Evolutionary conservation across 2,113 vertebrate species (phyloP).

Genomic region (Sturnus vulgaris): DNA sequence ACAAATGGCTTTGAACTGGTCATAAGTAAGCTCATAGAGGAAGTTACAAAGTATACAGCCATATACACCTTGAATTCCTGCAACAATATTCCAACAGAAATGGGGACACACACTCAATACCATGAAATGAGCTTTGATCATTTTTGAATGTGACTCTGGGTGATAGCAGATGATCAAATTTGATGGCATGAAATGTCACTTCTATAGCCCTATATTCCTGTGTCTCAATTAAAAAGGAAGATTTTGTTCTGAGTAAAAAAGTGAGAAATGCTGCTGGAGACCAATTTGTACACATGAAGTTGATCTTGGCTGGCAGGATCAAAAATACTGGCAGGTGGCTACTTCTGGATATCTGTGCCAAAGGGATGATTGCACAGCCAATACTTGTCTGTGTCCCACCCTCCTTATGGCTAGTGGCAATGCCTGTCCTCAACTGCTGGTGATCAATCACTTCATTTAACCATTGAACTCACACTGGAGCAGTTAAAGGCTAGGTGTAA

Average conservation of each 20-base stretch:
- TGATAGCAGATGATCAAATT: background rate
- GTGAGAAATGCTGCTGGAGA: background rate
- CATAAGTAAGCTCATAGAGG: background rate
- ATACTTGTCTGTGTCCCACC: background rate
- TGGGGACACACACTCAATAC: background rate
- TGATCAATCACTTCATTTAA: background rate
- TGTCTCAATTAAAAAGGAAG: background rate
- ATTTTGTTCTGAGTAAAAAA: background rate
- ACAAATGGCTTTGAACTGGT: background rate
- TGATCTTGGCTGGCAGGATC: background rate
- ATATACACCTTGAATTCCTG: background rate
- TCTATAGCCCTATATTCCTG: background rate
- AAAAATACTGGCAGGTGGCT: background rate
- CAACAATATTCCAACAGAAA: background rate
- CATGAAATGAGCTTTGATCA: background rate
- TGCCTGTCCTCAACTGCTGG: background rate
- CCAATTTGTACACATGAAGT: background rate
- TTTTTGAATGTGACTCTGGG: background rate
- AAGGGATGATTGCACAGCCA: background rate
- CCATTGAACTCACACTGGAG: background rate
- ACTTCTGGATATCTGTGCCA: background rate
- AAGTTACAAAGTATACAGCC: background rate
- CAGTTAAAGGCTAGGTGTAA: background rate
- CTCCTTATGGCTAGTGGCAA: background rate
- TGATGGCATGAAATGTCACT: background rate